Evolutionary conservation across 2,797 vertebrate species (phyloP).

Genomic region (Lycodopsis pacificus): DNA sequence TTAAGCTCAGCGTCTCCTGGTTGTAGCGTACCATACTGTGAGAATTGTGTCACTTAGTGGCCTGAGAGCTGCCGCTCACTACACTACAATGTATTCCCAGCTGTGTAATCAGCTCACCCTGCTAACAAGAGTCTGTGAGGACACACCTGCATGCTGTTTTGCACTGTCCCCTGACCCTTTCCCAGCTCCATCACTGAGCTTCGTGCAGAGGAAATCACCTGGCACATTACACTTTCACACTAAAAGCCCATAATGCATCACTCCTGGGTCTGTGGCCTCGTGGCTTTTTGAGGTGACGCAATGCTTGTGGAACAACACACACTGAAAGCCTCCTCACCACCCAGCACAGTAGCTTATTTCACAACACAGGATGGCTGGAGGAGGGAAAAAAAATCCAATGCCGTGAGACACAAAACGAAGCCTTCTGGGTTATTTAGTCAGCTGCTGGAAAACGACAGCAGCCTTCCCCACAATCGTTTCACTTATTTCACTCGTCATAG

Average conservation of each 20-base stretch:
- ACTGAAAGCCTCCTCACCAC: constrained; percentile 31
- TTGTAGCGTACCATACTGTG: not conserved
- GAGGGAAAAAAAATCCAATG: constrained; percentile 8
- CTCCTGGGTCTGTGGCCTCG: constrained; percentile 20
- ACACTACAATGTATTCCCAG: constrained; percentile 18
- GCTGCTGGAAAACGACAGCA: constrained; percentile 55
- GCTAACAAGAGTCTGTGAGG: constrained; percentile 13
- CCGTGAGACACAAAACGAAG: constrained; percentile 28
- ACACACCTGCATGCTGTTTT: constrained; percentile 9
- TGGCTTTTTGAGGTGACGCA: constrained; percentile 31
- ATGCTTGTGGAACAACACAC: constrained; percentile 26
- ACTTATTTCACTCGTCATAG: constrained; percentile 21
- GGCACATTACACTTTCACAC: constrained; percentile 7
- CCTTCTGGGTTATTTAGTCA: constrained; percentile 66
- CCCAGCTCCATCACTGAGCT: not conserved
- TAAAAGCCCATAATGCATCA: constrained; percentile 14
- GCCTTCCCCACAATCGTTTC: constrained; percentile 47
- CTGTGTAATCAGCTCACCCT: constrained; percentile 23
- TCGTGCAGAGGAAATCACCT: constrained; percentile 21
- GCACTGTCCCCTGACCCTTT: not conserved
- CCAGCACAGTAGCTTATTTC: constrained; percentile 34
- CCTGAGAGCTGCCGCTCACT: not conserved
- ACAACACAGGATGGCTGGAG: constrained; percentile 29
- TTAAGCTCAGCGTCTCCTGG: no score
- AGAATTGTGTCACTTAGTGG: not conserved